These are phyloP conservation scores for Archips xylosteana DNA, from an alignment of 2,888 invertebrate species.

Conservation along the genomic window DNA sequence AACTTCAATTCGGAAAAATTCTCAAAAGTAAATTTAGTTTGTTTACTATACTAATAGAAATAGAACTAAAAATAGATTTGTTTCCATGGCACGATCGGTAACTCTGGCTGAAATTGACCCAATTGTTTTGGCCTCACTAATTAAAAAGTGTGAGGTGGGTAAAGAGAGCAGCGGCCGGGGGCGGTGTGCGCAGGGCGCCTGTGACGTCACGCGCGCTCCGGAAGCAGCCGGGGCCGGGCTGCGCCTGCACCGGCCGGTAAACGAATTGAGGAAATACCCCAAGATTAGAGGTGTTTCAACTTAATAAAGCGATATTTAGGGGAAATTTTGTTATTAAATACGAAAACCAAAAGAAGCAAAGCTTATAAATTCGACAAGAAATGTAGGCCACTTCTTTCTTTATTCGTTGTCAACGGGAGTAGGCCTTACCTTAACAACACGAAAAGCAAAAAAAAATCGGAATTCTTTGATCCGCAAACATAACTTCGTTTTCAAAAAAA, in stretches of 20 bases:
- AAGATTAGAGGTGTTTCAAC: not conserved
- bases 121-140: conserved; percentile 83
- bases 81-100: conserved; percentile 51
- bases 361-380: no score
- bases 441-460: no score
- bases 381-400: no score
- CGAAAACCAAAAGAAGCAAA: no score
- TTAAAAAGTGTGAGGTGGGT: conserved; percentile 83
- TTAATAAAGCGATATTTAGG: no score
- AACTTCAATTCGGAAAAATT: not conserved
- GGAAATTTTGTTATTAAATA: no score
- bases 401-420: no score
- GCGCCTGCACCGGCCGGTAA: conserved; percentile 60
- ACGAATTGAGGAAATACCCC: not conserved
- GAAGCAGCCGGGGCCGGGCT: conserved; percentile 63
- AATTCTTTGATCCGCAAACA: no score
- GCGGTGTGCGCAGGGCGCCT: conserved; percentile 45
- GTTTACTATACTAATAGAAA: not conserved
- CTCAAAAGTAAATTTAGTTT: not conserved
- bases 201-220: conserved; percentile 72
- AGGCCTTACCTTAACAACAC: no score
- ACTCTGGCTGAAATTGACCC: conserved; percentile 74
- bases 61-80: not conserved
- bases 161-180: conserved; percentile 49
- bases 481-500: not conserved